Evolutionary conservation across 2,113 vertebrate species (phyloP).

Genomic region (Tyto alba): DNA sequence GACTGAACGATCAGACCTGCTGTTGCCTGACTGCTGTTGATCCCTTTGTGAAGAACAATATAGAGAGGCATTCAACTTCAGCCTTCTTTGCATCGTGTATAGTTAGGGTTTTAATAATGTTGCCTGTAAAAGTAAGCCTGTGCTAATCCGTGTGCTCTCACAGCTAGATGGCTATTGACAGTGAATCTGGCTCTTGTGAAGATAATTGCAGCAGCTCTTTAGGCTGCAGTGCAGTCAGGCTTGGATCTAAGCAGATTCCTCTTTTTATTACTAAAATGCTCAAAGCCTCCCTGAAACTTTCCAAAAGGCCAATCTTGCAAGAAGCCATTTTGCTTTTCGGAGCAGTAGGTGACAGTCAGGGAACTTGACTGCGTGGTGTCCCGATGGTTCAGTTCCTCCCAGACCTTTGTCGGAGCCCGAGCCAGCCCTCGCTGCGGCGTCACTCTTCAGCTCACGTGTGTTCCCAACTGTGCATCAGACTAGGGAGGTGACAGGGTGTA

Average conservation of each 20-base stretch:
- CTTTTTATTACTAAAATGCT: not conserved
- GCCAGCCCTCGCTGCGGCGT: not conserved
- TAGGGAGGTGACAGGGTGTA: not conserved
- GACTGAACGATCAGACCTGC: not conserved
- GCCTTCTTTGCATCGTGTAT: not conserved
- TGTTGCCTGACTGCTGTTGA: not conserved
- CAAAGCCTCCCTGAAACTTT: not conserved
- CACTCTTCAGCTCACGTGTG: not conserved
- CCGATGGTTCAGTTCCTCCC: not conserved
- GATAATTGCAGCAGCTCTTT: not conserved
- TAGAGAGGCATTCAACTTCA: not conserved
- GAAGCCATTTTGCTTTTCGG: not conserved
- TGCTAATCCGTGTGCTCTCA: not conserved
- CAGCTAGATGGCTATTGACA: not conserved
- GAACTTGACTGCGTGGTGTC: fast-evolving
- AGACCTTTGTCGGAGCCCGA: not conserved
- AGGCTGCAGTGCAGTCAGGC: not conserved
- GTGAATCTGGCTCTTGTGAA: not conserved
- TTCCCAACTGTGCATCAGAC: not conserved
- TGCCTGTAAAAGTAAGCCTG: not conserved
- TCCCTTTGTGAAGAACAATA: not conserved
- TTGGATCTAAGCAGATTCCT: not conserved
- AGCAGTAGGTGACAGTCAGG: not conserved
- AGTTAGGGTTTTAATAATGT: not conserved
- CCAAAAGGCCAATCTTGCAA: not conserved